Evolutionary conservation across 1,140 invertebrate species (phyloP).

Genomic region (Heliconius melpomene): DNA sequence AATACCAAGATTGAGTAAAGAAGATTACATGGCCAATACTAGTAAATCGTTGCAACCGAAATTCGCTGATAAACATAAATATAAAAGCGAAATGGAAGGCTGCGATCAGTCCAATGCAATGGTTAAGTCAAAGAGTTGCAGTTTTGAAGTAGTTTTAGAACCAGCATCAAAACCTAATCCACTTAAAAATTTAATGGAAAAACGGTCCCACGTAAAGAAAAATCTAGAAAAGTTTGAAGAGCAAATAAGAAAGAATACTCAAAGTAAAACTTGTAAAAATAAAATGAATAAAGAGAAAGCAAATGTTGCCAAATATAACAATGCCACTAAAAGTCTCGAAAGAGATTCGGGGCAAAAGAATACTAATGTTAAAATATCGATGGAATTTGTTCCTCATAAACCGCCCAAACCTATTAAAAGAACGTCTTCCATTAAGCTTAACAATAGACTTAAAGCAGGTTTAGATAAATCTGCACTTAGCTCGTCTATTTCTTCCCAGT

Average conservation of each 20-base stretch:
- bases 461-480: constrained; percentile 70
- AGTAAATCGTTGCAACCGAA: constrained; percentile 75
- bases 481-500: constrained; percentile 76
- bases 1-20: constrained; percentile 81
- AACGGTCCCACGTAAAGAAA: constrained; percentile 78
- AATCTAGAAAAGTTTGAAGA: constrained; percentile 80
- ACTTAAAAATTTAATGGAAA: constrained; percentile 75
- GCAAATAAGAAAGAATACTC: constrained; percentile 77
- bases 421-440: constrained; percentile 78
- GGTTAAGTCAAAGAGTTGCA: constrained; percentile 79
- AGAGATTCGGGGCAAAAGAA: constrained; percentile 81
- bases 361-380: constrained; percentile 77
- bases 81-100: constrained; percentile 73
- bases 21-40: constrained; percentile 80
- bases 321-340: constrained; percentile 79
- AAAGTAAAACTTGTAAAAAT: constrained; percentile 79
- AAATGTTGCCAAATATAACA: constrained; percentile 70
- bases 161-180: constrained; percentile 74
- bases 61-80: constrained; percentile 74
- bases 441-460: constrained; percentile 72
- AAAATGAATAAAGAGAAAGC: constrained; percentile 78
- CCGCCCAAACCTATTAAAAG: constrained; percentile 81
- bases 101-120: constrained; percentile 67
- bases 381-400: constrained; percentile 83
- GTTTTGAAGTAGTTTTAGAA: constrained; percentile 79